A percentile compares a stretch with the other conserved stretches of the same genome.
Evolutionary conservation across 2,113 vertebrate genomes (phyloP).

Genomic region (Perca schrenkii): DNA sequence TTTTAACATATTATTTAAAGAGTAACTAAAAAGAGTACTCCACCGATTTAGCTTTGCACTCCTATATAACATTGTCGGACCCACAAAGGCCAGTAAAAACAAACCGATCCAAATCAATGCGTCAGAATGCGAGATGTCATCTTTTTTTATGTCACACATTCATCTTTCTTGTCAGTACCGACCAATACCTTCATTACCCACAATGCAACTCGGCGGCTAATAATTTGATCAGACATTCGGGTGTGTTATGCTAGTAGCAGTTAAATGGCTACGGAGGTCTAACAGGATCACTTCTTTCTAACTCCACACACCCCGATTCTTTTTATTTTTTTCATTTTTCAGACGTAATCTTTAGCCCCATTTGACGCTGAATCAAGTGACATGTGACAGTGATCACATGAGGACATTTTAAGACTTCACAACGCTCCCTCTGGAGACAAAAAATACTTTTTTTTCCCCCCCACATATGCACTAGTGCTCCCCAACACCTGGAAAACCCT

Average conservation of each 20-base stretch:
- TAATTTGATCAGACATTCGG: neutral
- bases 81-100: neutral
- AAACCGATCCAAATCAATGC: neutral
- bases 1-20: slow-evolving; percentile 26
- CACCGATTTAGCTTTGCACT: neutral
- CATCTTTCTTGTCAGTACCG: neutral
- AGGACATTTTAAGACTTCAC: neutral
- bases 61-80: no score
- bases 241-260: neutral
- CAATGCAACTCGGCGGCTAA: neutral
- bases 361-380: neutral
- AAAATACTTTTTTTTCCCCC: neutral
- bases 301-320: neutral
- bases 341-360: neutral
- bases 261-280: neutral
- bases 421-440: neutral
- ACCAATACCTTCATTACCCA: neutral
- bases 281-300: neutral
- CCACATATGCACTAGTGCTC: neutral
- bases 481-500: neutral
- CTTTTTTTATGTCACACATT: neutral
- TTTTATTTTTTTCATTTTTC: neutral
- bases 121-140: neutral
- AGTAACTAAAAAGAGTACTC: neutral
- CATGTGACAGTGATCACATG: neutral